phyloP scores from a whole-genome alignment of 2,113 vertebrate species.

The Phrynocephalus versicolor region DNA sequence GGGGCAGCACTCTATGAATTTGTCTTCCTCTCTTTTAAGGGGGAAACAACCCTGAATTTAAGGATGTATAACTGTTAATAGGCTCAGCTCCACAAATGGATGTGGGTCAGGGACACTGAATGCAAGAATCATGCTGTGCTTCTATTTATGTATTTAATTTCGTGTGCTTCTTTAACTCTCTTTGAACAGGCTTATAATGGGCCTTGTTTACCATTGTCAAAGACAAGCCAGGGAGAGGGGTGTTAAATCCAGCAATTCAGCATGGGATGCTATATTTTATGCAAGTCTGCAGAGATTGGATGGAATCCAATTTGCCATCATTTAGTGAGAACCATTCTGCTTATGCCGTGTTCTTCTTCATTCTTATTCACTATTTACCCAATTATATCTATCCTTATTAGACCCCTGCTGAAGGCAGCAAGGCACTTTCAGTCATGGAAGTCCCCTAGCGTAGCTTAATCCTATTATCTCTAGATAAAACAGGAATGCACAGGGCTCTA shows the following conservation, averaged over 20 bases:
- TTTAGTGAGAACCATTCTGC: conserved; percentile 74
- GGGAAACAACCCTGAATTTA: conserved; percentile 72
- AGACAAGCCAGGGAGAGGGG: conserved; percentile 49
- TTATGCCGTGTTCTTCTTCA: conserved; percentile 68
- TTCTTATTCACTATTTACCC: conserved; percentile 78
- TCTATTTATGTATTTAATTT: conserved; percentile 66
- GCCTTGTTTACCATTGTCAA: conserved; percentile 40
- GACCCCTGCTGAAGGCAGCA: conserved; percentile 81
- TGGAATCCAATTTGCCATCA: conserved; percentile 76
- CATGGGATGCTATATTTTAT: conserved; percentile 56
- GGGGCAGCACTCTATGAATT: conserved; percentile 64
- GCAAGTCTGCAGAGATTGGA: conserved; percentile 69
- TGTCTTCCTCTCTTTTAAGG: conserved; percentile 64
- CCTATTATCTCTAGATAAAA: conserved; percentile 83
- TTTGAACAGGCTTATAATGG: conserved; percentile 49
- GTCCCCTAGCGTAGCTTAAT: conserved; percentile 82
- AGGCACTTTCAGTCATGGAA: conserved; percentile 74
- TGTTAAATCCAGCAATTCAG: conserved; percentile 58
- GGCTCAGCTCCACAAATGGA: conserved; percentile 68
- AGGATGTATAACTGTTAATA: conserved; percentile 71
- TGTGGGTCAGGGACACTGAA: conserved; percentile 67
- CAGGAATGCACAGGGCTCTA: conserved; percentile 64
- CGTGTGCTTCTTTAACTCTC: conserved; percentile 59
- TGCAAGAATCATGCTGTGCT: conserved; percentile 60
- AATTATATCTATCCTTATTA: conserved; percentile 84